Base-by-base conservation (phyloP, 1,140 invertebrate genomes). In the Dermatophagoides farinae region DNA sequence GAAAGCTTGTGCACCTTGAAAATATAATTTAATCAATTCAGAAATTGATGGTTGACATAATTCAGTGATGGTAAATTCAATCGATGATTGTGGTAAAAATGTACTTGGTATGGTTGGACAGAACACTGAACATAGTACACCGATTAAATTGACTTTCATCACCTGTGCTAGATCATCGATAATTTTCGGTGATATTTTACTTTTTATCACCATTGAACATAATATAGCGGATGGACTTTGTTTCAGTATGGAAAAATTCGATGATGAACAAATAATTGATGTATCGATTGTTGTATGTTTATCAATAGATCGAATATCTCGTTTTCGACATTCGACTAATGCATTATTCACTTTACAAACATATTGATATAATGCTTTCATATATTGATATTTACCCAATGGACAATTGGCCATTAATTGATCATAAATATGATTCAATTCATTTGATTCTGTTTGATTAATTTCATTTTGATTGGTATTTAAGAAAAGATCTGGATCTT, bases 141-240 rank as follows among this genome's bases (percentile, higher is more conserved):
- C 58, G 9, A 63, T 31, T 10, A 63, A 31, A 41, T 63, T 58
- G 18, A 63, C 62, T 61, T 61, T 63, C 62, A 63, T 63, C 10
- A 52, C 50, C 40, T 18, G 18, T 20, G 62, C 62, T 25, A 63
- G 20, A 61, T 63, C 62, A 37, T 63, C 62, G 23, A 63, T 47
- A 31, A 60, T 20, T 31, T 61, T 53, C 2, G 62, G 62, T 9
- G 62, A 61, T 41, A 63, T 63, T 37, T 61, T 47, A 57, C 50
- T 23, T 49, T 63, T 63, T 4, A 63, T 38, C 1, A 63, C 52
- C 59, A 63, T 61, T 44, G 57, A 61, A 37, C 58, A 63, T 11
- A 63, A 39, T 4, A 61, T 63, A 14, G 58, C 62, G 8, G 62
- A 60, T 18, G 62, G 62, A 46, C 62, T 63, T 55, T 55, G 60